Percentiles rank a stretch among this genome's conserved stretches.
Evolutionary conservation across 2,113 vertebrate species (phyloP).

Genomic region (Chascanopsetta lugubris): DNA sequence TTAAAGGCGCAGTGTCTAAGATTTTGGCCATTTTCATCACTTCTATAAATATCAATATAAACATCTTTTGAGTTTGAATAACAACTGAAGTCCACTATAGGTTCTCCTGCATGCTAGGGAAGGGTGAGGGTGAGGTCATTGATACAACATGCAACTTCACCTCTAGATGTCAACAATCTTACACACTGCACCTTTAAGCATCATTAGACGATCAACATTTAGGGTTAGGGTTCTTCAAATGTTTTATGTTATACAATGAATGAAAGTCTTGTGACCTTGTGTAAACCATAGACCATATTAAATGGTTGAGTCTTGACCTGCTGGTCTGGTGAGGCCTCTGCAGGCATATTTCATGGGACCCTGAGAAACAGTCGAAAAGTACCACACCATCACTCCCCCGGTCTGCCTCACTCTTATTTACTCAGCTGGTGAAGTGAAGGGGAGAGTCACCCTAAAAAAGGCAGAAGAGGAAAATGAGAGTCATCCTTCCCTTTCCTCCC

Average conservation of each 20-base stretch:
- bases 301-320: neutral
- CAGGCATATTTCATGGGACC: neutral
- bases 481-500: slow-evolving; percentile 54
- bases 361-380: neutral
- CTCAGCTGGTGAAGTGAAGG: slow-evolving; percentile 34
- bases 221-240: neutral
- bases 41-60: too few species aligned
- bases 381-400: neutral
- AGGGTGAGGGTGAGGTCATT: too few species aligned
- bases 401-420: slow-evolving; percentile 12
- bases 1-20: too few species aligned
- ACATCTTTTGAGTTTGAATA: too few species aligned
- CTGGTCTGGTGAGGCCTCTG: slow-evolving; percentile 16
- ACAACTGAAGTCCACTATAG: too few species aligned
- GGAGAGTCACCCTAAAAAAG: slow-evolving; percentile 17
- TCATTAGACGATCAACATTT: neutral
- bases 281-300: too few species aligned
- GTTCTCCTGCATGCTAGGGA: too few species aligned
- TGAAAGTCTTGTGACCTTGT: too few species aligned
- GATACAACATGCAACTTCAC: too few species aligned
- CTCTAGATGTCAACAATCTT: too few species aligned
- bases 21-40: too few species aligned
- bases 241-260: neutral
- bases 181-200: too few species aligned
- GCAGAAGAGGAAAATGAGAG: slow-evolving; percentile 47